phyloP scores from a whole-genome alignment of 2,888 invertebrate genomes.

The Pristionchus arcanus region DNA sequence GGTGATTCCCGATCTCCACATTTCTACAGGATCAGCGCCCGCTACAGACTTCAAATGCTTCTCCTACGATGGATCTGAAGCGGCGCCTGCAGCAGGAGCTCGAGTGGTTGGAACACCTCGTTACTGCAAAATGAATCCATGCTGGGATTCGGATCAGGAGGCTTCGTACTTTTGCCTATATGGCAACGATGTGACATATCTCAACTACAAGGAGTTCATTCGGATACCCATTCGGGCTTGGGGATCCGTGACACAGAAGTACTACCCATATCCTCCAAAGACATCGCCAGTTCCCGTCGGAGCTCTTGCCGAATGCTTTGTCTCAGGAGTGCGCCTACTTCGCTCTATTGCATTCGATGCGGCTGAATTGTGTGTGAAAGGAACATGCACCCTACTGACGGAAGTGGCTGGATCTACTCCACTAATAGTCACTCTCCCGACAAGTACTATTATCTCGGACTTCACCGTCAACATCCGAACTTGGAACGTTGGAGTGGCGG shows the following conservation, averaged over 20 bases:
- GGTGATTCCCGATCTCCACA: neutral
- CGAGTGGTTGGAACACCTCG: conserved; percentile 18
- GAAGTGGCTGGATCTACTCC: neutral
- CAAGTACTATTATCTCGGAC: neutral
- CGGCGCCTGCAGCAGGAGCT: neutral
- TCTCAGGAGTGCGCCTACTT: neutral
- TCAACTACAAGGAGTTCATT: neutral
- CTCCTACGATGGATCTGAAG: conserved; percentile 22
- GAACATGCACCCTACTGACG: neutral
- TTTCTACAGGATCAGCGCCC: neutral
- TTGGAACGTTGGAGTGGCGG: neutral
- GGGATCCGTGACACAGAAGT: conserved; percentile 11
- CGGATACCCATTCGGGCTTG: conserved; percentile 1
- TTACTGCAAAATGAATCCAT: conserved; percentile 10
- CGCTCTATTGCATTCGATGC: neutral
- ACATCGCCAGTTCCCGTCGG: neutral
- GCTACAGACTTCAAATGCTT: conserved; percentile 29
- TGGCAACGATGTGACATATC: neutral
- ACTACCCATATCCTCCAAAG: conserved; percentile 18
- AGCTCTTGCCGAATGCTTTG: neutral
- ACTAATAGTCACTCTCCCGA: neutral
- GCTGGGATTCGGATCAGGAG: neutral
- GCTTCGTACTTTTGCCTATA: neutral
- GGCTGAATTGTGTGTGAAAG: neutral
- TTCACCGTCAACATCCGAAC: neutral